Base-by-base conservation (phyloP, 2,888 invertebrate species). In the Boloria selene region DNA sequence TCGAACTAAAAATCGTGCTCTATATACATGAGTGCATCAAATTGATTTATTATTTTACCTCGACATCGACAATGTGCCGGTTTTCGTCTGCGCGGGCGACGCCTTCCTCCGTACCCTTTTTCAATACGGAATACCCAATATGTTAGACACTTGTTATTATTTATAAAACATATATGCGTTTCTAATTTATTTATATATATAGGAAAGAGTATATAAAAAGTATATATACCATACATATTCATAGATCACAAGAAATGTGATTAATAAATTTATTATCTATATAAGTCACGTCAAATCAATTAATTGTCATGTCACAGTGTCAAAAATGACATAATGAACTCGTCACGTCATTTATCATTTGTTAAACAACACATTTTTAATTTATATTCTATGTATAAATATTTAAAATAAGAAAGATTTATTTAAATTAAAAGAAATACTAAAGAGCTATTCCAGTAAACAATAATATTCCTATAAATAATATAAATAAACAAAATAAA, bases 101-200 rank as follows among this genome's bases (percentile, higher is more conserved):
- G 95, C 94, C 93, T 96, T 96, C 86, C 96, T 93, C 82, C 96
- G 94, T 82, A 96, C 95, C 92, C 96, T 96, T 90, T 60, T 74
- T 55, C 49, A 67, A 69, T 75, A 31, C 31, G 31, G 31, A 31
- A 31, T 38, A 71, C 74, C 76, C 76, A 75, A 75, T 77, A 74
- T 71, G 84, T 87, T 85, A 82, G 77, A 62, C 49, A 70, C 61
- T 44, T 17, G 16, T 17, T 52, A n/a, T 58, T 26, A 56, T 50
- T 58, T 17, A 64, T 16, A n/a, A n/a, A 31, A 61, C 18, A 61
- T 38, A 63, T 13, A 55, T 2, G 16, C 49, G 49, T 13, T 47
- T 26, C 14, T 44, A 52, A 44, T 22, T 2, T 1, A n/a, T 45
- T 26, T 31, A 2, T 10, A 42, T 22, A 31, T 49, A 17, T 17